Base-by-base conservation (phyloP, 1,140 invertebrate genomes). In the Lordiphosa mommai region DNA sequence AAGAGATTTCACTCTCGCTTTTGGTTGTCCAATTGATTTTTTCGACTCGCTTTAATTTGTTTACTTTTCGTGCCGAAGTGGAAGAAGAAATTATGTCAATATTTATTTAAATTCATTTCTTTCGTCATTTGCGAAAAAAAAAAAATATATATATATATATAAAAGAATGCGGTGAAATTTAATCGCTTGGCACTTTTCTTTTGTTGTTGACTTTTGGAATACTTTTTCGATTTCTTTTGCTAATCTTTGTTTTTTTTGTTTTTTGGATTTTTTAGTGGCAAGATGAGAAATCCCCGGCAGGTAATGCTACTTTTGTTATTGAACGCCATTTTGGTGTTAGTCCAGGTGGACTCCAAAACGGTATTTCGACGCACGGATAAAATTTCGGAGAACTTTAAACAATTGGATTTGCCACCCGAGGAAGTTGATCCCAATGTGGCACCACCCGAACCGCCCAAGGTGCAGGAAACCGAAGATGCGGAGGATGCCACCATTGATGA, bases 351-450 rank as follows among this genome's bases (percentile, higher is more conserved):
- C n/a, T 72, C 53, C 46, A 87, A 87, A 43, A 85, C 76, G 4
- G 61, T 84, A 4, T 68, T 74, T 33, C 59, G 86, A 4, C 86
- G 86, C 9, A 64, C 80, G 5, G 86, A 88, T 44, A 88, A 88
- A 46, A 88, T 88, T 9, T 88, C 86, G 0, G 77, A 86, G 38
- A 74, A 88, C 33, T 88, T 88, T 7, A 88, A 88, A 43, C 86
- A 88, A 48, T 33, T 88, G 14, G 76, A 88, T 8, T 43, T 88
- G 61, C 71, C 86, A 20, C 73, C 82, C 5, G 86, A 88, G 50
- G 87, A 88, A 43, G 84, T 88, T 2, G 87, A 88, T 61, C 87
- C 87, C 0, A 86, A 88, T 70, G 87, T 88, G 23, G 86, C 84
- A 7, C 87, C 86, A 2, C 61, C 66, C 29, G 61, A 71, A 33